Base-by-base conservation (phyloP, 2,113 vertebrate genomes). In the Willisornis vidua region DNA sequence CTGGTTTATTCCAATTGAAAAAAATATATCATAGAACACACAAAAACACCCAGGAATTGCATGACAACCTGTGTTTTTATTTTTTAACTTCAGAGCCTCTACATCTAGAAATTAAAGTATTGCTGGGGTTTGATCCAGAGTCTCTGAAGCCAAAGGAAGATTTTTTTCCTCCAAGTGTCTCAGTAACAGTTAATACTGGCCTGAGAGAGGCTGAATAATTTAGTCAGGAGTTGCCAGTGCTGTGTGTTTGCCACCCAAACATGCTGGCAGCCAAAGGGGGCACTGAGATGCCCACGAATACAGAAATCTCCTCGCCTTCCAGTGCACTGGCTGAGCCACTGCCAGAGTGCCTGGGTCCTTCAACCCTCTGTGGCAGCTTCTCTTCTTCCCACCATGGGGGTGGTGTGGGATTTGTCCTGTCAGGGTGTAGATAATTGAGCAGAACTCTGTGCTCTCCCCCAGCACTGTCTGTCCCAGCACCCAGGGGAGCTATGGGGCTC, bases 301-400 rank as follows among this genome's bases (percentile, higher is more conserved):
- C 28, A 41, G 49, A 75, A 46, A 25, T 55, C 4, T 10, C 29
- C 58, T 74, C 49, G 41, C 8, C 10, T 72, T 28, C 12, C 59
- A 39, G 7, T 3, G 80, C 45, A 55, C 67, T 73, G 65, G 51
- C 76, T 72, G 37, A 80, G 62, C n/a, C 14, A 9, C 18, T 68
- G 31, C 25, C 52, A 39, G 28, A 10, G 43, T 45, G 13, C 31
- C 35, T 71, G 73, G 39, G 39, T 35, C 46, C 65, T 54, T 23
- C 6, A 63, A 62, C 26, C 39, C 17, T 5, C 7, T 75, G 45
- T 15, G 58, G 55, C 33, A 62, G 15, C 43, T 41, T 29, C 31
- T 28, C 2, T 0, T 7, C 24, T 41, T 71, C 22, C 43, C 58
- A 33, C 33, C 3, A 1, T 1, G 7, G 61, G 6, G 12, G 5